Base-by-base conservation (phyloP, 1,140 invertebrate genomes). In the Zaprionus ghesquierei region DNA sequence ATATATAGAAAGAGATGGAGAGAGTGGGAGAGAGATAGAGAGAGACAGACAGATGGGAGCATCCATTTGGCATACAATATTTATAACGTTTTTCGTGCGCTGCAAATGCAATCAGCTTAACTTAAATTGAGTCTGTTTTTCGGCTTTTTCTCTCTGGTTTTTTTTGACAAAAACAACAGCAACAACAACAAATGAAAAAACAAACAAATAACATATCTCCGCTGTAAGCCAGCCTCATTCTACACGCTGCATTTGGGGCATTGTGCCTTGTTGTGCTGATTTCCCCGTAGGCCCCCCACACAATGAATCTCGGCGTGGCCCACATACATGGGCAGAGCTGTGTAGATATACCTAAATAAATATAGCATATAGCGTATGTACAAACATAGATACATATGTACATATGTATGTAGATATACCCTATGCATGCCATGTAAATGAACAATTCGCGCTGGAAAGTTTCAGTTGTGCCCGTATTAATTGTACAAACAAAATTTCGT, bases 41-140 rank as follows among this genome's bases (percentile, higher is more conserved):
- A 6, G 35, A 6, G n/a, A 15, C n/a, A 41, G n/a, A 41, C 3
- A 13, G 29, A 31, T 12, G 31, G 4, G 49, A 53, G 59, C 59
- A 61, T 51, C 27, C 65, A 56, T 62, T 62, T 56, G n/a, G 5
- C 54, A 70, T 69, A 46, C 35, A 62, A 69, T 74, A 69, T 69
- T 69, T 70, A 69, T 74, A 60, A 15, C 22, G 27, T 61, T 73
- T 60, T 68, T 33, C 49, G 31, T 29, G 27, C 41, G 54, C 66
- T 58, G 66, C 53, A 70, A 74, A 69, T 63, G 71, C 65, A 74
- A 74, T 74, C 58, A 56, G 66, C 66, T 69, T 70, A 63, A 70
- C 64, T 61, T 69, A 25, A 55, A 61, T 69, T 64, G 29, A 35
- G 27, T 64, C n/a, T n/a, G n/a, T 38, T 71, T 33, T 41, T 1